phyloP scores from a whole-genome alignment of 2,888 invertebrate species.

The Urechis unicinctus region DNA sequence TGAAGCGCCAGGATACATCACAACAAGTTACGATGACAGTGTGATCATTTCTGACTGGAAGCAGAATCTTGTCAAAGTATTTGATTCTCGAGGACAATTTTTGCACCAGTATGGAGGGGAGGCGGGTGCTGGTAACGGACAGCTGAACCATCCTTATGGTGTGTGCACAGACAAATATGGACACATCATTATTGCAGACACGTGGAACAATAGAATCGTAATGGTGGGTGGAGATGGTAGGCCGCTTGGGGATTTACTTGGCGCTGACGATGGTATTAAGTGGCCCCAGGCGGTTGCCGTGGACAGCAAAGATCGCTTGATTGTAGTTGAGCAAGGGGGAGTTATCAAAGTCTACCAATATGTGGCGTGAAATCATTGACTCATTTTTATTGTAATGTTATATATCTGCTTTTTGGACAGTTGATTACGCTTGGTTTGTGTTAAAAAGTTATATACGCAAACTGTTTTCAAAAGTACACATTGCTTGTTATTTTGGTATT shows the following conservation, averaged over 20 bases:
- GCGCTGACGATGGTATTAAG: slow-evolving; percentile 20
- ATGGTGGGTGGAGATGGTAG: slow-evolving; percentile 20
- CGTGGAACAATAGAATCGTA: slow-evolving; percentile 26
- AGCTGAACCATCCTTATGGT: slow-evolving; percentile 25
- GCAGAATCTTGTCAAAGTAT: slow-evolving; percentile 21
- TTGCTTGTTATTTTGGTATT: too few species aligned
- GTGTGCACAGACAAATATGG: slow-evolving; percentile 21
- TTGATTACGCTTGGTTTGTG: too few species aligned
- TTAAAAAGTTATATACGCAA: too few species aligned
- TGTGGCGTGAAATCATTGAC: slow-evolving; percentile 22
- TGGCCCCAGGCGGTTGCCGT: slow-evolving; percentile 22
- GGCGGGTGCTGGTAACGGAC: slow-evolving; percentile 14
- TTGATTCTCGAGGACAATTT: slow-evolving; percentile 17
- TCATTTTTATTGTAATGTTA: too few species aligned
- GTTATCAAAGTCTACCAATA: slow-evolving; percentile 23
- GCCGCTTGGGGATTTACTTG: slow-evolving; percentile 20
- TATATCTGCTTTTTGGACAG: too few species aligned
- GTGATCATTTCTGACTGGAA: slow-evolving; percentile 26
- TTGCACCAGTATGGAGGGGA: slow-evolving; percentile 19
- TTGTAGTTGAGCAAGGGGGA: slow-evolving; percentile 24
- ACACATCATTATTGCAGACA: slow-evolving; percentile 24
- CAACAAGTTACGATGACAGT: slow-evolving; percentile 14
- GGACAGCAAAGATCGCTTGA: slow-evolving; percentile 16
- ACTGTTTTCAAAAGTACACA: too few species aligned
- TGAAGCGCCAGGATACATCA: slow-evolving; percentile 24